Evolutionary conservation across 2,888 invertebrate genomes (phyloP).

Genomic region (Eudemis profundana): DNA sequence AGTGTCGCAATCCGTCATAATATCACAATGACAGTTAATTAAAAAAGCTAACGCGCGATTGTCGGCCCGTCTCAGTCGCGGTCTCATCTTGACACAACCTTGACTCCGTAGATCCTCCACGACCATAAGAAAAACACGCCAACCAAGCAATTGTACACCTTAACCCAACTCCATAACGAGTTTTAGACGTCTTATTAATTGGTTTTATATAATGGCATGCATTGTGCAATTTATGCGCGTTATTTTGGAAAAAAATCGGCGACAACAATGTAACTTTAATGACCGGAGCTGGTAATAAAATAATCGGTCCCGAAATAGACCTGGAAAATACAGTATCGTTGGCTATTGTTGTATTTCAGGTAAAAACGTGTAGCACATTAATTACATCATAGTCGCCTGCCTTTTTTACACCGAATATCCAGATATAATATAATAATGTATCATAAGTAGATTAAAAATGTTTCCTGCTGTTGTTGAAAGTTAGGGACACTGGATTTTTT

Average conservation of each 20-base stretch:
- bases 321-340: constrained; percentile 6
- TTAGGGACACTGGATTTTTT: no score
- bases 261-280: constrained; percentile 32
- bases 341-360: constrained; percentile 3
- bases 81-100: constrained; percentile 59
- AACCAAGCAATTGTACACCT: not conserved
- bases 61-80: constrained; percentile 54
- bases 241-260: constrained; percentile 31
- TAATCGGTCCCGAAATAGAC: constrained; percentile 29
- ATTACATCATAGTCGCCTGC: no score
- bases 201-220: constrained; percentile 45
- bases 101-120: constrained; percentile 52
- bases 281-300: constrained; percentile 22
- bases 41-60: constrained; percentile 64
- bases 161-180: not conserved
- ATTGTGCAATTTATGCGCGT: constrained; percentile 49
- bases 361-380: not conserved
- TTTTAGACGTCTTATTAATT: not conserved
- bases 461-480: no score
- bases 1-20: constrained; percentile 52
- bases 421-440: no score
- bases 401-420: no score
- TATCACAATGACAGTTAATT: constrained; percentile 67
- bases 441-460: no score
- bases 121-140: not conserved